A percentile compares a stretch with the other conserved stretches of the same genome.
Conservation (phyloP, 2,888 invertebrate species). For the Branchipolynoe longqiensis region DNA sequence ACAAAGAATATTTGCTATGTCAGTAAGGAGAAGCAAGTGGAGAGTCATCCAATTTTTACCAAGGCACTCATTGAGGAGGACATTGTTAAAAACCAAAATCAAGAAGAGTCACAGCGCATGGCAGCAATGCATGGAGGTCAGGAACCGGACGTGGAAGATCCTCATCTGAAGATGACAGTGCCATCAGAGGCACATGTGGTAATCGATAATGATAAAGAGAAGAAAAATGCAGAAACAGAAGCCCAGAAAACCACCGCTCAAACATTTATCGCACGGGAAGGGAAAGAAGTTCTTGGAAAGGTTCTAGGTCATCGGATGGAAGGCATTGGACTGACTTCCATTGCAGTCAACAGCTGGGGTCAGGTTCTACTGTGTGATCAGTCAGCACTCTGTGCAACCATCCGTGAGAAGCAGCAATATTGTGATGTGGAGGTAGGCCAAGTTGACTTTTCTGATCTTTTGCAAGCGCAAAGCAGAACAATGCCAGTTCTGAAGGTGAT, state of each 20-base stretch:
- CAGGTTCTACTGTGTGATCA: conserved; percentile 4
- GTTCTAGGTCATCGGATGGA: too few species aligned
- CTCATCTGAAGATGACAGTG: too few species aligned
- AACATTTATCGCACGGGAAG: too few species aligned
- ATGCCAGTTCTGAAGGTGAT: not conserved
- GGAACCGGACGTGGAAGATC: too few species aligned
- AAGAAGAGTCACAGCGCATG: not conserved
- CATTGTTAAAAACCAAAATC: not conserved
- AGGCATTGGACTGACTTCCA: not conserved
- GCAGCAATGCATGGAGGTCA: too few species aligned
- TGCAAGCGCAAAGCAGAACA: not conserved
- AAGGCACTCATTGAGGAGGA: not conserved
- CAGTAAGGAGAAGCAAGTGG: conserved; percentile 19
- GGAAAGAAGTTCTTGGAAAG: too few species aligned
- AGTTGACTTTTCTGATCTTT: not conserved
- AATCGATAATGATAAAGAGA: not conserved
- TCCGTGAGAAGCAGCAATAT: conserved; percentile 13
- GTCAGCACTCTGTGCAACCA: not conserved
- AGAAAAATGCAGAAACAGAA: not conserved
- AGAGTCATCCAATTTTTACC: conserved; percentile 11
- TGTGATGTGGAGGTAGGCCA: conserved; percentile 19
- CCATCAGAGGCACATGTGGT: not conserved
- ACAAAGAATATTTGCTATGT: not conserved
- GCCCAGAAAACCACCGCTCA: not conserved
- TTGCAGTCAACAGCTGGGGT: conserved; percentile 28